These are phyloP conservation scores for Aphidius colemani DNA, from an alignment of 2,888 invertebrate species.

Conservation along the genomic window DNA sequence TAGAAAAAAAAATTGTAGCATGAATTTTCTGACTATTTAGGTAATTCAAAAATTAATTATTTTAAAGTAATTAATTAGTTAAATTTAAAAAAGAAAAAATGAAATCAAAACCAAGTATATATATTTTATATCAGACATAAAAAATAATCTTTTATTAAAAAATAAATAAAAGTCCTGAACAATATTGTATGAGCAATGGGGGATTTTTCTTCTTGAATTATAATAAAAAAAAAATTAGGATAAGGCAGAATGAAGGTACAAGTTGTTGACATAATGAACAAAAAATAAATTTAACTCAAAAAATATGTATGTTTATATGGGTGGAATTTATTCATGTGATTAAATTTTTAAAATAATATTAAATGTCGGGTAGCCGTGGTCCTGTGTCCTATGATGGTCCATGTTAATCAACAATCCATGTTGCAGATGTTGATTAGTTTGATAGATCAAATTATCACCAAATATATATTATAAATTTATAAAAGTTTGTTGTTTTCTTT, in stretches of 20 bases:
- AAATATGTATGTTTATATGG: conserved; percentile 4
- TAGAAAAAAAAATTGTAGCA: too few relatives aligned
- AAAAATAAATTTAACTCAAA: conserved; percentile 31
- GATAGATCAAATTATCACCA: neutral
- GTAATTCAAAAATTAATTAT: too few relatives aligned
- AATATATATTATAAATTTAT: too few relatives aligned
- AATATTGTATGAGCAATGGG: conserved; percentile 35
- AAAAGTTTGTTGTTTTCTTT: neutral
- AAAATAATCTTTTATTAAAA: conserved; percentile 55
- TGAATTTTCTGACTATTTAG: too few relatives aligned
- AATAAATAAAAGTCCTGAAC: conserved; percentile 54
- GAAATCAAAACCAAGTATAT: neutral
- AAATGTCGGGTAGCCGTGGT: conserved; percentile 42
- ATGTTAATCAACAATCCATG: conserved; percentile 18
- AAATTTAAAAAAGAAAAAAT: neutral
- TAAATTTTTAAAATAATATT: conserved; percentile 2
- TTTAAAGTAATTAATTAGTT: too few relatives aligned
- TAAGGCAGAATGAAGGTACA: conserved; percentile 32
- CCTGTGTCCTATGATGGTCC: conserved; percentile 40
- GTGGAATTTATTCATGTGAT: neutral
- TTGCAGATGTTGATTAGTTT: conserved; percentile 1
- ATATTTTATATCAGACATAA: conserved; percentile 53
- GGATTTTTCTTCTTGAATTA: neutral
- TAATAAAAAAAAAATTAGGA: conserved; percentile 25
- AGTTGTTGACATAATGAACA: conserved; percentile 49